Evolutionary conservation across 2,888 invertebrate species (phyloP).

Genomic region (Linyphia triangularis): DNA sequence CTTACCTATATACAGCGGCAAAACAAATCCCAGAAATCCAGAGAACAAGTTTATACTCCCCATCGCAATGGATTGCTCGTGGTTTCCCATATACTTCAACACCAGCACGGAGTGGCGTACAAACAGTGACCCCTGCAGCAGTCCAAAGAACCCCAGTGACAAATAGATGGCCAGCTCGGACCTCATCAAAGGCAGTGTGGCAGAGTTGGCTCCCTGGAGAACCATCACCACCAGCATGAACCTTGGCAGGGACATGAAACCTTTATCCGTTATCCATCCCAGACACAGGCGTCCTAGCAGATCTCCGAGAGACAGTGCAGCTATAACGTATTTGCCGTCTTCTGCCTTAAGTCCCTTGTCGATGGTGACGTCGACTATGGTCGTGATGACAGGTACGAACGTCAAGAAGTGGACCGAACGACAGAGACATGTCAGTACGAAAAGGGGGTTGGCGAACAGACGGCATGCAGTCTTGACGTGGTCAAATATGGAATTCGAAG

Average conservation of each 20-base stretch:
- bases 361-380: conserved; percentile 73
- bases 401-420: conserved; percentile 49
- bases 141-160: conserved; percentile 20
- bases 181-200: conserved; percentile 27
- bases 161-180: background rate
- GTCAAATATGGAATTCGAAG: conserved; percentile 16
- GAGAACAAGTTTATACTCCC: conserved; percentile 62
- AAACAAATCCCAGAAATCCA: conserved; percentile 50
- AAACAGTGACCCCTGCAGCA: conserved; percentile 51
- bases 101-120: conserved; percentile 48
- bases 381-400: conserved; percentile 47
- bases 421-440: conserved; percentile 44
- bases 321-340: conserved; percentile 69
- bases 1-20: conserved; percentile 65
- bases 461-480: conserved; percentile 43
- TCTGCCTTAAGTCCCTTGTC: conserved; percentile 67
- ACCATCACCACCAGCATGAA: conserved; percentile 58
- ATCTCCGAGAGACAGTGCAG: conserved; percentile 72
- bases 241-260: conserved; percentile 31
- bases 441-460: conserved; percentile 44
- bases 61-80: conserved; percentile 63
- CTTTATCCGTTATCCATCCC: conserved; percentile 73
- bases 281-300: conserved; percentile 73
- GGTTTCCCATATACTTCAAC: conserved; percentile 12
- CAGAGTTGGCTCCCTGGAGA: conserved; percentile 34